Percentiles rank a stretch among this genome's conserved stretches.
phyloP scores from a whole-genome alignment of 2,888 invertebrate genomes.

The Acrobasis suavella region DNA sequence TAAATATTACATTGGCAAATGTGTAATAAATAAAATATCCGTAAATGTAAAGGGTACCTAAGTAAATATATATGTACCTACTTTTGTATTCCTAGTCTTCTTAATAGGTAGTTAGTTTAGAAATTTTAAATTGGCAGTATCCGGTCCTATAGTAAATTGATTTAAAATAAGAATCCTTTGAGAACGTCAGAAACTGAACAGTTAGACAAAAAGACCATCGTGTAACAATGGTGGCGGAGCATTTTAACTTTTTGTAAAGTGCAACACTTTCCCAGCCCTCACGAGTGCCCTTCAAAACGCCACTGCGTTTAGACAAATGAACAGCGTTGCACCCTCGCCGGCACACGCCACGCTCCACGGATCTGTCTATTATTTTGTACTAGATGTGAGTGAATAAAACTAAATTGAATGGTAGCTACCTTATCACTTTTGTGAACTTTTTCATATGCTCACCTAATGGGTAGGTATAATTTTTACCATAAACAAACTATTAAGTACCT shows the following conservation, averaged over 20 bases:
- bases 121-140: neutral
- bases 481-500: no score
- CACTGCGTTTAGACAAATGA: conserved; percentile 80
- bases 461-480: no score
- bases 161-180: neutral
- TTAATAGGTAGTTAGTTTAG: no score
- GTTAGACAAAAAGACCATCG: conserved; percentile 55
- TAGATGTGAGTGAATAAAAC: neutral
- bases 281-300: conserved; percentile 66
- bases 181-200: conserved; percentile 32
- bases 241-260: conserved; percentile 79
- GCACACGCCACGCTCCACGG: conserved; percentile 58
- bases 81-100: no score
- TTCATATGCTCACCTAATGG: no score
- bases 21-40: no score
- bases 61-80: no score
- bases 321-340: conserved; percentile 72
- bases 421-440: no score
- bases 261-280: conserved; percentile 80
- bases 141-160: neutral
- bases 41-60: no score
- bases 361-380: conserved; percentile 13
- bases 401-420: neutral
- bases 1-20: no score
- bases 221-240: conserved; percentile 54